These are phyloP conservation scores for Dioctria rufipes DNA, from an alignment of 2,888 invertebrate species.

Conservation along the genomic window DNA sequence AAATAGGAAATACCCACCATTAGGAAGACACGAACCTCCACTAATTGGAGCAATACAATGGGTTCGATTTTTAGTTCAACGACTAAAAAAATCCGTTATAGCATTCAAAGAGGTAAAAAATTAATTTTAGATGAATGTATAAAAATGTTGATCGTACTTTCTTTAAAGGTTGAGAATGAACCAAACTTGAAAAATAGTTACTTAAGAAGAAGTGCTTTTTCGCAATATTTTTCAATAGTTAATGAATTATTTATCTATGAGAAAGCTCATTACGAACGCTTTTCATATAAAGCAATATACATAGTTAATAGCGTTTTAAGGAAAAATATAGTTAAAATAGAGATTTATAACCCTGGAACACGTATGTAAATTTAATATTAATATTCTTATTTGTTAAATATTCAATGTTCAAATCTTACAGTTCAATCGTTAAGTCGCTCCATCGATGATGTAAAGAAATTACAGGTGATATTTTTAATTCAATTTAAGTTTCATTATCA, in stretches of 20 bases:
- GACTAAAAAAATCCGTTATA: slow-evolving; percentile 85
- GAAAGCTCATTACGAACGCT: slow-evolving; percentile 80
- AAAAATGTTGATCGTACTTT: not conserved
- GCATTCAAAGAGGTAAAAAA: slow-evolving; percentile 79
- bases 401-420: no score
- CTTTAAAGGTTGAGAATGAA: slow-evolving; percentile 65
- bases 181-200: slow-evolving; percentile 76
- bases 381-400: no score
- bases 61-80: slow-evolving; percentile 84
- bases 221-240: slow-evolving; percentile 83
- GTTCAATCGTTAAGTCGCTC: no score
- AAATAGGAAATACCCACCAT: slow-evolving; percentile 77
- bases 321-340: not conserved
- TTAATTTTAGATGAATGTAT: no score
- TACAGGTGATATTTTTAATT: no score
- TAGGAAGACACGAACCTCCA: slow-evolving; percentile 83
- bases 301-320: slow-evolving; percentile 79
- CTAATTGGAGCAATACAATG: slow-evolving; percentile 90
- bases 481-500: no score
- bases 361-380: not conserved
- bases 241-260: slow-evolving; percentile 84
- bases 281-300: slow-evolving; percentile 77
- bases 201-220: slow-evolving; percentile 82
- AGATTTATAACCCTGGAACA: slow-evolving; percentile 70
- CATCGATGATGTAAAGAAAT: no score